Conservation (phyloP, 1,140 invertebrate genomes). For the Bombus fervidus region DNA sequence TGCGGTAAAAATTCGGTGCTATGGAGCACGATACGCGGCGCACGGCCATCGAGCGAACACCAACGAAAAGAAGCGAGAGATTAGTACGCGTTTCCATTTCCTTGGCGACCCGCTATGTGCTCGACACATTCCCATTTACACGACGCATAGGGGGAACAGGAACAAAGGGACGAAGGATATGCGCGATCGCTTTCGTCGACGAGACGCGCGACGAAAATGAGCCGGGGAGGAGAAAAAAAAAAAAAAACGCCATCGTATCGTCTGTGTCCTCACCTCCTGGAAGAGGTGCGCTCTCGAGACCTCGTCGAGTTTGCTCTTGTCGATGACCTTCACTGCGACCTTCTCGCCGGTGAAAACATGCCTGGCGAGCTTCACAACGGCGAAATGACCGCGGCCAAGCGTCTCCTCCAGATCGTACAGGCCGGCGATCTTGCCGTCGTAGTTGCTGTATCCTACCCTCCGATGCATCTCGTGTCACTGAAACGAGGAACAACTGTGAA, state of each 20-base stretch:
- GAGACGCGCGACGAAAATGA: background rate
- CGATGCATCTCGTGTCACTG: conserved; percentile 76
- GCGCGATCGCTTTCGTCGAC: background rate
- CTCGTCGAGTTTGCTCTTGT: conserved; percentile 98
- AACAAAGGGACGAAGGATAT: conserved; percentile 24
- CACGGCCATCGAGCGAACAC: background rate
- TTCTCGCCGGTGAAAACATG: conserved; percentile 99
- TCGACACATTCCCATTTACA: background rate
- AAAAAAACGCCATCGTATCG: background rate
- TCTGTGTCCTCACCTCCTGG: conserved; percentile 89
- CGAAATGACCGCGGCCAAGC: conserved; percentile 97
- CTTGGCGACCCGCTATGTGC: conserved; percentile 28
- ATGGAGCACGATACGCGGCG: background rate
- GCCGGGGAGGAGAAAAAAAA: no score
- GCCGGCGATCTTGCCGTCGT: conserved; percentile 97
- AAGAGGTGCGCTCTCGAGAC: conserved; percentile 98
- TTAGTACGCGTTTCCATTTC: conserved; percentile 42
- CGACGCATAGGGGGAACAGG: background rate
- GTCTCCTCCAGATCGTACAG: conserved; percentile 98
- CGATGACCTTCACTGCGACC: conserved; percentile 97
- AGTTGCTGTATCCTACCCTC: conserved; percentile 80
- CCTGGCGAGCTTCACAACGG: conserved; percentile 98
- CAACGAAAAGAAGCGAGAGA: conserved; percentile 36
- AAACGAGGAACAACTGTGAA: conserved; percentile 17
- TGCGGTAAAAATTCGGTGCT: background rate